Evolutionary conservation across 2,113 vertebrate genomes (phyloP).

Genomic region (Chloropsis cyanopogon): DNA sequence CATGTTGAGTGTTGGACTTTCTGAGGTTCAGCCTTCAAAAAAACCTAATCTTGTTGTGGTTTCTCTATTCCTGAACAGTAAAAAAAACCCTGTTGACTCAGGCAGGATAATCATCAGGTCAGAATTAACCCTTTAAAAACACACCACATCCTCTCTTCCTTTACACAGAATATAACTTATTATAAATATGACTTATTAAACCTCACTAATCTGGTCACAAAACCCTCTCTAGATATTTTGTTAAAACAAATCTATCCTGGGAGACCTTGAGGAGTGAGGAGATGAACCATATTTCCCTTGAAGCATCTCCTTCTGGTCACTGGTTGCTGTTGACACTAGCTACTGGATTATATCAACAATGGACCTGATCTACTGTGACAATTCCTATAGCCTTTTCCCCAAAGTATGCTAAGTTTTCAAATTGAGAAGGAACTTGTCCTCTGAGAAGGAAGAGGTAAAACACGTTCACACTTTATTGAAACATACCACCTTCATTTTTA

Average conservation of each 20-base stretch:
- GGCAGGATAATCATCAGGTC: not conserved
- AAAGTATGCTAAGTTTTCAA: not conserved
- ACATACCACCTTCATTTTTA: not conserved
- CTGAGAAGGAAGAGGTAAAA: not conserved
- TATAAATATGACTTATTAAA: not conserved
- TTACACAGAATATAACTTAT: not conserved
- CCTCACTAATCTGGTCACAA: not conserved
- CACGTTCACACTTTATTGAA: not conserved
- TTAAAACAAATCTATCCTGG: not conserved
- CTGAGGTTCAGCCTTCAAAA: not conserved
- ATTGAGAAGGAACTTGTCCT: not conserved
- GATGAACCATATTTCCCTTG: not conserved
- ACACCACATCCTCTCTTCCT: not conserved
- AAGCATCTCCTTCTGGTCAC: not conserved
- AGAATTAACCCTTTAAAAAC: not conserved
- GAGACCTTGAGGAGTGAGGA: not conserved
- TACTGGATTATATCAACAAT: not conserved
- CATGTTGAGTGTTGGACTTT: not conserved
- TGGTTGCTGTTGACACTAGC: not conserved
- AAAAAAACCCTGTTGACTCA: not conserved
- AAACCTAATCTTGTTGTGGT: fast-evolving
- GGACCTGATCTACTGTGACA: not conserved
- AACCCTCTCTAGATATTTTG: not conserved
- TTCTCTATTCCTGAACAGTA: not conserved
- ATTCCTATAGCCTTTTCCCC: not conserved